Percentiles rank a stretch among this genome's conserved stretches.
Evolutionary conservation across 1,140 invertebrate species (phyloP).

Genomic region (Archivesica marissinica): DNA sequence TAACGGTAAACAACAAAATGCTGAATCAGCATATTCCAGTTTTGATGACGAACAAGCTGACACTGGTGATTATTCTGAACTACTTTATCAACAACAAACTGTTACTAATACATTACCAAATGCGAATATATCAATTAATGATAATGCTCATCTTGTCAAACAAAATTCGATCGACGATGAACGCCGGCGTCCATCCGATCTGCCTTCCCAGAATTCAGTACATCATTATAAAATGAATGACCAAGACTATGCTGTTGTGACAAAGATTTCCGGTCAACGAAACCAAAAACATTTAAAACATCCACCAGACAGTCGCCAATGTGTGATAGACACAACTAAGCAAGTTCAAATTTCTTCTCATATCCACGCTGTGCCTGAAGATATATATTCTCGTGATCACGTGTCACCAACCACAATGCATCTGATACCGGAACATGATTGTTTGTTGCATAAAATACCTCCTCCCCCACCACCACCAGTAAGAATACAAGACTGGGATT

Average conservation of each 20-base stretch:
- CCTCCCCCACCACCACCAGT: conserved; percentile 25
- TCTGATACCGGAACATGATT: conserved; percentile 55
- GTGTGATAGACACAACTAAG: background rate
- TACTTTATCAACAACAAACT: background rate
- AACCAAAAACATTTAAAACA: background rate
- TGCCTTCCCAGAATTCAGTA: background rate
- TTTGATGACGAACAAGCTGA: conserved; percentile 53
- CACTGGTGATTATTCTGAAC: conserved; percentile 9
- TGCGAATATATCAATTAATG: background rate
- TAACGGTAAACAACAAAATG: conserved; percentile 49
- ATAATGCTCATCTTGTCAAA: conserved; percentile 9
- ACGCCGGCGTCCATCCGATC: background rate
- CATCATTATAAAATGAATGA: conserved; percentile 22
- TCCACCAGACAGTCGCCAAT: background rate
- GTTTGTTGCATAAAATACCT: conserved; percentile 50
- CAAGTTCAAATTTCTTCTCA: background rate
- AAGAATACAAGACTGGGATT: background rate
- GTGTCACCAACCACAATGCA: conserved; percentile 40
- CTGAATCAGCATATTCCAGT: conserved; percentile 58
- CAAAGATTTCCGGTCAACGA: conserved; percentile 26
- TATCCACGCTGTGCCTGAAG: conserved; percentile 62
- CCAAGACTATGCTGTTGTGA: conserved; percentile 7
- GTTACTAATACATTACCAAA: background rate
- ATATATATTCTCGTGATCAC: background rate
- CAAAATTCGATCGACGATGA: conserved; percentile 23